Evolutionary conservation across 2,888 invertebrate genomes (phyloP).

Genomic region (Blastobasis adustella): DNA sequence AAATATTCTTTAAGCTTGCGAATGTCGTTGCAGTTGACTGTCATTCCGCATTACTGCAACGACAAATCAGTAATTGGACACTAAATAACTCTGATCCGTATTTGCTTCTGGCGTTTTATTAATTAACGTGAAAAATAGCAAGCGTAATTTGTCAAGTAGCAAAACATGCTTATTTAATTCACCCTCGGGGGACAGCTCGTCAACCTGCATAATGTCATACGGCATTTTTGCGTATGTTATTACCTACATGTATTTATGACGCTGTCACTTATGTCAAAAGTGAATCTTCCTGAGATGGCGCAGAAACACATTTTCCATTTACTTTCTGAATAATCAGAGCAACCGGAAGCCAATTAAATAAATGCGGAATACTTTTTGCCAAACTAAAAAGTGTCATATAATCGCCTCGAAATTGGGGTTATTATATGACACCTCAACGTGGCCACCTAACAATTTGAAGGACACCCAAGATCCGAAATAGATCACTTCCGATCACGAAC

Average conservation of each 20-base stretch:
- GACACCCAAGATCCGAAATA: constrained; percentile 31
- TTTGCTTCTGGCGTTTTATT: constrained; percentile 3
- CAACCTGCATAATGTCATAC: constrained; percentile 5
- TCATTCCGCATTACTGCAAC: no score
- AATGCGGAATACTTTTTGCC: neutral
- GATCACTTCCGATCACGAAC: constrained; percentile 60
- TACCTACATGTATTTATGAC: constrained; percentile 4
- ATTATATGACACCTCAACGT: constrained; percentile 33
- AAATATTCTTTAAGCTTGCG: no score
- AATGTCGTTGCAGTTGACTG: no score
- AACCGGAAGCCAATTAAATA: no score
- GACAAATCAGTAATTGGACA: no score
- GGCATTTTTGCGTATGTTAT: constrained; percentile 4
- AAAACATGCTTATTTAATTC: constrained; percentile 19
- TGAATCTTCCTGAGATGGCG: constrained; percentile 1
- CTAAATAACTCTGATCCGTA: neutral
- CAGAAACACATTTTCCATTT: neutral
- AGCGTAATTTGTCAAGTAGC: constrained; percentile 9
- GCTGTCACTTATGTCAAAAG: constrained; percentile 2
- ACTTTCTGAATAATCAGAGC: neutral
- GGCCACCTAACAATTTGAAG: constrained; percentile 22
- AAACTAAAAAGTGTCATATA: neutral
- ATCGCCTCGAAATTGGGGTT: constrained; percentile 1
- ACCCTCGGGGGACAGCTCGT: constrained; percentile 9
- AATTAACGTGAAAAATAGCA: constrained; percentile 2